phyloP scores from a whole-genome alignment of 2,888 invertebrate species.

The Noctua janthina region DNA sequence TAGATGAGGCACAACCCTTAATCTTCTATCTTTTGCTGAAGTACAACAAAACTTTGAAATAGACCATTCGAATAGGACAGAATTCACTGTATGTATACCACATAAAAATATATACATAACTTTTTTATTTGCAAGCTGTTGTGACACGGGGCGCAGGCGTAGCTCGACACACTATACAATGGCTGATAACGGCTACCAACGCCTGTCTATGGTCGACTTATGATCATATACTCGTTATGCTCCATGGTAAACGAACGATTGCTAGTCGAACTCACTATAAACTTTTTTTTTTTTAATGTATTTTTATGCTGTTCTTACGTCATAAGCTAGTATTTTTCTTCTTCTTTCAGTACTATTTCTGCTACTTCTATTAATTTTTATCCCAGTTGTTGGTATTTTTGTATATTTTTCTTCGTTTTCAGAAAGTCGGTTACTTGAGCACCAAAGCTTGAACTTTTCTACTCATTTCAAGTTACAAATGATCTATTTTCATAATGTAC shows the following conservation, averaged over 20 bases:
- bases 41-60: background rate
- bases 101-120: slow-evolving; percentile 63
- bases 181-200: slow-evolving; percentile 82
- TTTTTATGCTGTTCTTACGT: slow-evolving; percentile 53
- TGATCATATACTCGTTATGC: slow-evolving; percentile 75
- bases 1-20: background rate
- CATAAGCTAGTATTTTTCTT: slow-evolving; percentile 56
- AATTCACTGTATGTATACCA: slow-evolving; percentile 56
- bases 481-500: slow-evolving; percentile 36
- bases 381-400: slow-evolving; percentile 21
- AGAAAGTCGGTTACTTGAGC: slow-evolving; percentile 31
- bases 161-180: slow-evolving; percentile 85
- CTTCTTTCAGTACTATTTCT: slow-evolving; percentile 36
- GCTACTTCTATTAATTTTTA: slow-evolving; percentile 17
- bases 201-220: slow-evolving; percentile 82
- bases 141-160: slow-evolving; percentile 80
- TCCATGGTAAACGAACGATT: slow-evolving; percentile 78
- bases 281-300: slow-evolving; percentile 23
- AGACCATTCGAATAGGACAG: slow-evolving; percentile 52
- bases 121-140: slow-evolving; percentile 87
- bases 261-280: slow-evolving; percentile 51
- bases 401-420: slow-evolving; percentile 47
- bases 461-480: slow-evolving; percentile 19
- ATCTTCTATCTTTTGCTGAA: background rate
- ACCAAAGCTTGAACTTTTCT: slow-evolving; percentile 40